Base-by-base conservation (phyloP, 2,888 invertebrate genomes). In the Euspilapteryx auroguttella region DNA sequence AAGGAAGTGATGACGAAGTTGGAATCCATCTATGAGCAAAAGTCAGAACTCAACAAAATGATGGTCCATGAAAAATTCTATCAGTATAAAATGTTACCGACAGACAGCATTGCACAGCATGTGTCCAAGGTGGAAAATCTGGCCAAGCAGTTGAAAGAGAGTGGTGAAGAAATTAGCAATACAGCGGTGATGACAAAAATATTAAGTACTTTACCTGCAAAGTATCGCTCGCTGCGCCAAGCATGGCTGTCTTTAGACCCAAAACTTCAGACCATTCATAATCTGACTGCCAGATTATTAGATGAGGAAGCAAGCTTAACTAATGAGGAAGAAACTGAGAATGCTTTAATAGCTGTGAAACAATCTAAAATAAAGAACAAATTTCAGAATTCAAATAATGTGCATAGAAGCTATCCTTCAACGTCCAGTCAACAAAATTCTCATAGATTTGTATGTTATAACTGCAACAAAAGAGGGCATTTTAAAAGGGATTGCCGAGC, bases 361-460 rank as follows among this genome's bases (percentile, higher is more conserved):
- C 17, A 17, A 8, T 6, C 8, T 5, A 8, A 8, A 17, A 5
- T 6, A 17, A 5, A 8, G 8, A 17, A 17, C 8, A 17, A 8
- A 17, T 17, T 17, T 3, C 10, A 12, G 13, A 28, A 24, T 9
- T 17, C 23, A 11, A 15, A 17, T 12, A 17, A 23, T 6, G n/a
- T n/a, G n/a, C 26, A 20, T 2, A 13, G 14, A 4, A 14, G 10
- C 3, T 3, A 13, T 14, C 4, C 11, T 14, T 4, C n/a, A 11
- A 9, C 3, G 13, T 11, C 25, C 5, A 5, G 5, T 26, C 20
- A 8, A 7, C 15, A 26, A 3, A 20, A 26, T 11, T 12, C 21
- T 10, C 41, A 44, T 30, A 14, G 40, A 2, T 47, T 42, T 30
- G 30, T 30, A 12, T 44, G 44, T 20, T 45, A 43, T 13, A 41